Conservation (phyloP, 2,888 invertebrate genomes). For the Synergus laeviventris region DNA sequence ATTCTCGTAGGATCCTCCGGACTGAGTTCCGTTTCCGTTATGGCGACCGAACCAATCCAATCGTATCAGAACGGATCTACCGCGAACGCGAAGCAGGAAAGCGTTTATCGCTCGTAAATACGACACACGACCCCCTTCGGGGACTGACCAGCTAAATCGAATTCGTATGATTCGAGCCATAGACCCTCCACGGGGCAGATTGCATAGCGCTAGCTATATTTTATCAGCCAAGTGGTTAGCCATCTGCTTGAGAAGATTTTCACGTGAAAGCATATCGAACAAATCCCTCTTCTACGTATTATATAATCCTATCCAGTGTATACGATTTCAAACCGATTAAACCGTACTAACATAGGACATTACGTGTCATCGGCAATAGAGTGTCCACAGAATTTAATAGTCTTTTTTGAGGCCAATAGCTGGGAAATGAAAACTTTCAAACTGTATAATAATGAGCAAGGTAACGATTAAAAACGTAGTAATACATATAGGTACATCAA, state of each 20-base stretch:
- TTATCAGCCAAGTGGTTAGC: slow-evolving; percentile 3
- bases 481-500: too few species aligned
- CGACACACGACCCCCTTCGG: slow-evolving; percentile 30
- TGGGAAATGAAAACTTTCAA: neutral
- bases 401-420: neutral
- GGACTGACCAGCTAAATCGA: slow-evolving; percentile 19
- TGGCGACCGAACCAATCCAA: slow-evolving; percentile 29
- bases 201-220: slow-evolving; percentile 21
- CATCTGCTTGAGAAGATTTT: slow-evolving; percentile 39
- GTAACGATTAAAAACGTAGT: neutral
- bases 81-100: slow-evolving; percentile 38
- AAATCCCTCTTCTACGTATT: slow-evolving; percentile 28
- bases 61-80: slow-evolving; percentile 34
- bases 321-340: slow-evolving; percentile 38
- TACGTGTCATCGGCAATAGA: slow-evolving; percentile 13
- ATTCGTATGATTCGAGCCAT: slow-evolving; percentile 26
- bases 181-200: slow-evolving; percentile 16
- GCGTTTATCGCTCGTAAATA: slow-evolving; percentile 40
- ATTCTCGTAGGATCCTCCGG: slow-evolving; percentile 18
- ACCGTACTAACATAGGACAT: slow-evolving; percentile 6
- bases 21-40: slow-evolving; percentile 37
- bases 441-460: too few species aligned
- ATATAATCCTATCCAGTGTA: slow-evolving; percentile 27
- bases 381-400: neutral
- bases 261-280: slow-evolving; percentile 21